Evolutionary conservation across 2,888 invertebrate genomes (phyloP).

Genomic region (Tyria jacobaeae): DNA sequence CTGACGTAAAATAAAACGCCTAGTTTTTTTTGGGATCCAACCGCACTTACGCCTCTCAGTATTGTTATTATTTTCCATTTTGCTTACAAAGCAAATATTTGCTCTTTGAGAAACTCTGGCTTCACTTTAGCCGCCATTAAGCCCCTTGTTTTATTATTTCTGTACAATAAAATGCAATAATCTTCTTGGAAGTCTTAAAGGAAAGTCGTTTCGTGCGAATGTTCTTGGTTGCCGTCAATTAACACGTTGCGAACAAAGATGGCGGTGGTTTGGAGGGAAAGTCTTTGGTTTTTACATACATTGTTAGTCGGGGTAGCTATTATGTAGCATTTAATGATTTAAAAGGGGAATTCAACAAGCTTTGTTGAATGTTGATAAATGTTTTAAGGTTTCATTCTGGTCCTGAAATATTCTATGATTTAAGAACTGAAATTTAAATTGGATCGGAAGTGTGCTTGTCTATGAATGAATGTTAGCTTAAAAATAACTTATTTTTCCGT

Average conservation of each 20-base stretch:
- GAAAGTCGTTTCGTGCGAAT: conserved; percentile 62
- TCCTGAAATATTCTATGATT: background rate
- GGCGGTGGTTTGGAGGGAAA: conserved; percentile 66
- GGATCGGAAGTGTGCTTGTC: no score
- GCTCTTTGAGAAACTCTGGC: conserved; percentile 27
- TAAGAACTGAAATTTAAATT: background rate
- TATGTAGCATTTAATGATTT: conserved; percentile 58
- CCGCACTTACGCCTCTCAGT: conserved; percentile 4
- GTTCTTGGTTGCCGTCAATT: conserved; percentile 76
- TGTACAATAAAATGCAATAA: conserved; percentile 62
- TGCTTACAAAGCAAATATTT: conserved; percentile 31
- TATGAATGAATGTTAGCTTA: no score
- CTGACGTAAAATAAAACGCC: background rate
- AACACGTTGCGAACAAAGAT: conserved; percentile 79
- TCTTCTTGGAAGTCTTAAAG: conserved; percentile 57
- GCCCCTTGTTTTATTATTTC: conserved; percentile 54
- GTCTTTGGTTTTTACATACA: conserved; percentile 65
- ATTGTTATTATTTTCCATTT: conserved; percentile 16
- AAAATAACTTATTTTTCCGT: no score
- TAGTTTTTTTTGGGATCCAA: background rate
- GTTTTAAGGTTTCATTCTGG: conserved; percentile 7
- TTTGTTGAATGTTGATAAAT: conserved; percentile 21
- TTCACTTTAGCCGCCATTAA: conserved; percentile 46
- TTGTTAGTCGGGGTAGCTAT: conserved; percentile 58
- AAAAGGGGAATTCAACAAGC: conserved; percentile 24